Percentiles rank a stretch among this genome's conserved stretches.
phyloP scores from a whole-genome alignment of 2,797 vertebrate genomes.

The Amphiprion clarkii region DNA sequence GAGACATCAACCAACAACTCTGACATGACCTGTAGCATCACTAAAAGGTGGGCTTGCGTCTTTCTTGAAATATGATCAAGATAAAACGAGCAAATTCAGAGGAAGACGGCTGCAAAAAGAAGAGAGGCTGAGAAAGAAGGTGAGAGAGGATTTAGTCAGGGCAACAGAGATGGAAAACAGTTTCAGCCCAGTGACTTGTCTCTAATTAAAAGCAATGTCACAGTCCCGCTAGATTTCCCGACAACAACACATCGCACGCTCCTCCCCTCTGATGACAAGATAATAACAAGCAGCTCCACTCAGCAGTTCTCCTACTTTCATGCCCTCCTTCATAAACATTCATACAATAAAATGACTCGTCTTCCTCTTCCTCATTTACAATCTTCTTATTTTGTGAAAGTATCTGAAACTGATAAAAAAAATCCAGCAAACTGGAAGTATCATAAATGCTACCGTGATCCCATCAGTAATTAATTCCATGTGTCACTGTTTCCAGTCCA shows the following conservation, averaged over 20 bases:
- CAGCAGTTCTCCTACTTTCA: slow-evolving; percentile 26
- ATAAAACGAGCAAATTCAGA: background rate
- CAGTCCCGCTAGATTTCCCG: slow-evolving; percentile 56
- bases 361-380: background rate
- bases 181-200: slow-evolving; percentile 28
- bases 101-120: background rate
- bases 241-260: slow-evolving; percentile 39
- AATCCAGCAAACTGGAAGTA: slow-evolving; percentile 16
- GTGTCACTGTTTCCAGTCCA: slow-evolving; percentile 48
- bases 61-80: slow-evolving; percentile 13
- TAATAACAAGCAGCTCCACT: slow-evolving; percentile 62
- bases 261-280: slow-evolving; percentile 55
- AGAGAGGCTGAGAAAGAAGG: slow-evolving; percentile 1
- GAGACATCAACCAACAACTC: slow-evolving; percentile 8
- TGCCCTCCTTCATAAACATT: background rate
- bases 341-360: background rate
- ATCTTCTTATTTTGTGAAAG: slow-evolving; percentile 20
- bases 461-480: slow-evolving; percentile 34
- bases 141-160: slow-evolving; percentile 1
- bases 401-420: slow-evolving; percentile 22
- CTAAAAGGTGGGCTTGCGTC: background rate
- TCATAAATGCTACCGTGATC: slow-evolving; percentile 39
- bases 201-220: slow-evolving; percentile 67
- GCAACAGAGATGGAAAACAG: slow-evolving; percentile 33
- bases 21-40: slow-evolving; percentile 18